Base-by-base conservation (phyloP, 2,888 invertebrate species). In the Rutpela maculata region DNA sequence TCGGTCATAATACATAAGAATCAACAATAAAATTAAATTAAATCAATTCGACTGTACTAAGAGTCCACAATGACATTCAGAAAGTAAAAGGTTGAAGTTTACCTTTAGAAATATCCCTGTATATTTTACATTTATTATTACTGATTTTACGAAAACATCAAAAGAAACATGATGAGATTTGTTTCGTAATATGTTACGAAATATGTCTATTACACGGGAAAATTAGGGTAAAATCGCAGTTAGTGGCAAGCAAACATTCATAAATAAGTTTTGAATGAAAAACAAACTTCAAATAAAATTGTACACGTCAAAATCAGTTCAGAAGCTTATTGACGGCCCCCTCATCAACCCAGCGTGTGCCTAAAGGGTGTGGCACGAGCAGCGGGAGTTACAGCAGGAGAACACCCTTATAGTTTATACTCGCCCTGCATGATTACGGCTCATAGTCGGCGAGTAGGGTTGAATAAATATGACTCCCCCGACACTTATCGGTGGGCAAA, bases 401-500 rank as follows among this genome's bases (percentile, higher is more conserved):
- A 68, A 68, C 68, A 68, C 60, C 31, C 60, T 43, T 60, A 70
- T 43, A 70, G 31, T 38, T 70, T 59, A 57, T 70, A 60, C 70
- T 57, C 74, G 50, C 66, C 62, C 72, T 50, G 69, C 55, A 43
- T 57, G 71, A 71, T 72, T 76, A 72, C 70, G 63, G 63, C 17
- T 63, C 56, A 63, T 65, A 62, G 56, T 59, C 43, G 38, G 56
- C 38, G 56, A 31, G 43, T 55, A 66, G 71, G 72, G 67, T 66
- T 72, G 71, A 72, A 70, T 74, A 73, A 75, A 74, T 73, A 77
- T 69, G 62, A 65, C 74, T 70, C 76, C 74, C 77, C 26, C 69
- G 77, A 75, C 77, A 77, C 77, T 75, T 77, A 77, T 77, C 77
- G 74, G 70, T 59, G 74, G 63, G 35, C 66, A 71, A 75, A 77